Percentiles rank a stretch among this genome's conserved stretches.
These are phyloP conservation scores for Poecilia velifera DNA, from an alignment of 2,797 vertebrate species.

Conservation along the genomic window DNA sequence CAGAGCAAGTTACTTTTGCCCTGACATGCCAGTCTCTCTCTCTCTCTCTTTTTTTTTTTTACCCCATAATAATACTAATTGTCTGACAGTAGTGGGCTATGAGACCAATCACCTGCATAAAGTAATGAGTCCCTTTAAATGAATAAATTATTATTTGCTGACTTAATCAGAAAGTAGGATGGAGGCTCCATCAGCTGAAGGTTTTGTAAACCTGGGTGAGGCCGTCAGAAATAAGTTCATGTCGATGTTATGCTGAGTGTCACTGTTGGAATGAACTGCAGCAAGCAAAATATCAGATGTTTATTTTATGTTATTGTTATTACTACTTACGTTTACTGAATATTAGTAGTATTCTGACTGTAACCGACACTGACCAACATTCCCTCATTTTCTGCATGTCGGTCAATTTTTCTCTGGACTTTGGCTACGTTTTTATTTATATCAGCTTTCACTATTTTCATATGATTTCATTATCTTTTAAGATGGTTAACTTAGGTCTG, in stretches of 20 bases:
- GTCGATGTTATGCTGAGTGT: no score
- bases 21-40: background rate
- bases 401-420: background rate
- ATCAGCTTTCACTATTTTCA: background rate
- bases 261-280: no score
- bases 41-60: no score
- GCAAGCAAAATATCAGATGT: background rate
- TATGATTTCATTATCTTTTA: background rate
- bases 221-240: no score
- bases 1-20: background rate
- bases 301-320: background rate
- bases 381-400: background rate
- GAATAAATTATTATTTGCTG: background rate
- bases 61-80: background rate
- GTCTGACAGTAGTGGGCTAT: background rate
- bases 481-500: background rate
- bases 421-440: no score
- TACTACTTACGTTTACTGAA: background rate
- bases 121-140: background rate
- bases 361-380: background rate
- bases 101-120: background rate
- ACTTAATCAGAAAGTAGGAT: background rate
- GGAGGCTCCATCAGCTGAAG: background rate
- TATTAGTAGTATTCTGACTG: background rate
- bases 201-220: background rate